phyloP scores from a whole-genome alignment of 2,113 vertebrate species.

The Erpornis zantholeuca region DNA sequence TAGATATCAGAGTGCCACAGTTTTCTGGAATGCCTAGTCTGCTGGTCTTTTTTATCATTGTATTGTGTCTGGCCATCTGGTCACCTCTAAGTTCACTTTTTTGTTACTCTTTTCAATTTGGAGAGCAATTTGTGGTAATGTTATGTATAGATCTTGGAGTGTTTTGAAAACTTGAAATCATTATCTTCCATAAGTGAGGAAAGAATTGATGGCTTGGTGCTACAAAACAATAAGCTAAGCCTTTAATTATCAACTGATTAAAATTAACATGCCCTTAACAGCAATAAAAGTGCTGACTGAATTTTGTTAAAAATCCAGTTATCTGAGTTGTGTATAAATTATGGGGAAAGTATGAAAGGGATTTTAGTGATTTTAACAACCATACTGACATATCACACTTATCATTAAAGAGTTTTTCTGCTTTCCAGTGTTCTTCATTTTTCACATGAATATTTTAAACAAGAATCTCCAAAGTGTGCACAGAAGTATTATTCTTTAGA shows the following conservation, averaged over 20 bases:
- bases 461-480: background rate
- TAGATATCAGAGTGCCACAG: background rate
- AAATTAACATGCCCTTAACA: slow-evolving; percentile 4
- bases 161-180: background rate
- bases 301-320: background rate
- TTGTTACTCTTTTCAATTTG: background rate
- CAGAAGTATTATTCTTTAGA: background rate
- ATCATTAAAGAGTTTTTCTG: background rate
- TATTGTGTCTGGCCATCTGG: background rate
- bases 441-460: background rate
- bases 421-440: background rate
- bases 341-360: background rate
- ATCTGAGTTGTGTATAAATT: background rate
- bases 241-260: slow-evolving; percentile 51
- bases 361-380: background rate
- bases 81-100: background rate
- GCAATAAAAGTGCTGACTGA: background rate
- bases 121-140: background rate
- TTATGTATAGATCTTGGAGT: background rate
- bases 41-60: background rate
- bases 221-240: slow-evolving; percentile 9
- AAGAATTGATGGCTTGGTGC: slow-evolving; percentile 1
- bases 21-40: background rate
- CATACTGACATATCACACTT: background rate
- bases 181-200: background rate